Evolutionary conservation across 2,888 invertebrate genomes (phyloP).

Genomic region (Synergus laeviventris): DNA sequence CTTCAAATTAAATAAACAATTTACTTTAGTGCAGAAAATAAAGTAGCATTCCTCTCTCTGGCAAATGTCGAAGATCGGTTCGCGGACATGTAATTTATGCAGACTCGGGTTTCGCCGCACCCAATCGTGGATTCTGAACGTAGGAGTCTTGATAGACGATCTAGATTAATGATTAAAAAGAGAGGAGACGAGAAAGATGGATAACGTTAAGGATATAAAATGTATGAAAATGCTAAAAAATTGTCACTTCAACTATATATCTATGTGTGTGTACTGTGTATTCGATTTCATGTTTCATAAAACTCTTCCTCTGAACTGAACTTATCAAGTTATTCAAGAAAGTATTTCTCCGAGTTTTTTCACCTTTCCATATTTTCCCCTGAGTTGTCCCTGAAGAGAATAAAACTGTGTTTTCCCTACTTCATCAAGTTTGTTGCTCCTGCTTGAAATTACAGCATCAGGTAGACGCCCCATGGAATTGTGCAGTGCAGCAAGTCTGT

Average conservation of each 20-base stretch:
- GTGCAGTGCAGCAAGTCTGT: slow-evolving; percentile 18
- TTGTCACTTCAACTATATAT: background rate
- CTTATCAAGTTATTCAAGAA: background rate
- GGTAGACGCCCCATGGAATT: slow-evolving; percentile 29
- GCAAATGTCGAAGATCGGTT: slow-evolving; percentile 38
- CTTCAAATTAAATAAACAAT: background rate
- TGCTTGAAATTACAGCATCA: slow-evolving; percentile 31
- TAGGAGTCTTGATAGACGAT: slow-evolving; percentile 44
- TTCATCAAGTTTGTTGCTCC: slow-evolving; percentile 29
- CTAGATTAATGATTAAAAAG: slow-evolving; percentile 46
- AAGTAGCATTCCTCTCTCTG: slow-evolving; percentile 5
- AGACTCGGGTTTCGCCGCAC: slow-evolving; percentile 36
- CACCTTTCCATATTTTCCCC: background rate
- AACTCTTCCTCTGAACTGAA: background rate
- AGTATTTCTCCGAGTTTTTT: background rate
- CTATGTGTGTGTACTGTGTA: background rate
- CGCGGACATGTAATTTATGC: slow-evolving; percentile 44
- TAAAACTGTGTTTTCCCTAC: slow-evolving; percentile 17
- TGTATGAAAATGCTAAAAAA: background rate
- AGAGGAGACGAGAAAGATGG: slow-evolving; percentile 10
- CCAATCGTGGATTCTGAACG: slow-evolving; percentile 6
- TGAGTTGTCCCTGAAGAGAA: background rate
- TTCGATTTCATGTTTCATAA: background rate
- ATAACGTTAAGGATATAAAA: background rate
- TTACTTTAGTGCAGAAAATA: background rate